Evolutionary conservation across 2,113 vertebrate species (phyloP).

Genomic region (Xiphias gladius): DNA sequence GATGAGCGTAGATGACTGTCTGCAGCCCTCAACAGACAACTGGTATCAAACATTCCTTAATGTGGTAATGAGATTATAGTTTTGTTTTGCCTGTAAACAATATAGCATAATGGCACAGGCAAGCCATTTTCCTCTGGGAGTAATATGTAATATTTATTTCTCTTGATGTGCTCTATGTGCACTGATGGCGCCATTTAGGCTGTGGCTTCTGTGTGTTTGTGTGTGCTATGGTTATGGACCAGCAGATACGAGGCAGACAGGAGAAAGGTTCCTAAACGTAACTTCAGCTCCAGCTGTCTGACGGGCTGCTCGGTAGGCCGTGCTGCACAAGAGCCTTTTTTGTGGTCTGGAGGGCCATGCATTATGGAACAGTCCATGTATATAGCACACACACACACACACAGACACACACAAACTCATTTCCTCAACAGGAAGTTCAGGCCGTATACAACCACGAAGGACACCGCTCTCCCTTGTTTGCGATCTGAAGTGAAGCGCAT

Average conservation of each 20-base stretch:
- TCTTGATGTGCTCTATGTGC: slow-evolving; percentile 39
- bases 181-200: slow-evolving; percentile 55
- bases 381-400: slow-evolving; percentile 17
- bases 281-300: slow-evolving; percentile 53
- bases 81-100: slow-evolving; percentile 67
- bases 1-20: slow-evolving; percentile 24
- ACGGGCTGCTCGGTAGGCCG: slow-evolving; percentile 23
- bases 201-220: slow-evolving; percentile 33
- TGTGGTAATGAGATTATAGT: slow-evolving; percentile 41
- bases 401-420: slow-evolving; percentile 35
- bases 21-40: not conserved
- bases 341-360: slow-evolving; percentile 52
- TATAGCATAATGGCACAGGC: slow-evolving; percentile 45
- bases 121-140: slow-evolving; percentile 46
- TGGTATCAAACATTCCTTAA: slow-evolving; percentile 16
- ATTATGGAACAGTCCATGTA: slow-evolving; percentile 57
- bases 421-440: slow-evolving; percentile 65
- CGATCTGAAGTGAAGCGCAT: slow-evolving; percentile 50
- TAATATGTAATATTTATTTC: slow-evolving; percentile 68
- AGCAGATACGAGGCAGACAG: slow-evolving; percentile 23
- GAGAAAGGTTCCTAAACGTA: slow-evolving; percentile 51
- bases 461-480: slow-evolving; percentile 56
- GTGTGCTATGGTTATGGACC: slow-evolving; percentile 46
- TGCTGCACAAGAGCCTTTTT: slow-evolving; percentile 41
- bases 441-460: slow-evolving; percentile 46